These are phyloP conservation scores for Cyaniris semiargus DNA, from an alignment of 2,888 invertebrate species.

Conservation along the genomic window DNA sequence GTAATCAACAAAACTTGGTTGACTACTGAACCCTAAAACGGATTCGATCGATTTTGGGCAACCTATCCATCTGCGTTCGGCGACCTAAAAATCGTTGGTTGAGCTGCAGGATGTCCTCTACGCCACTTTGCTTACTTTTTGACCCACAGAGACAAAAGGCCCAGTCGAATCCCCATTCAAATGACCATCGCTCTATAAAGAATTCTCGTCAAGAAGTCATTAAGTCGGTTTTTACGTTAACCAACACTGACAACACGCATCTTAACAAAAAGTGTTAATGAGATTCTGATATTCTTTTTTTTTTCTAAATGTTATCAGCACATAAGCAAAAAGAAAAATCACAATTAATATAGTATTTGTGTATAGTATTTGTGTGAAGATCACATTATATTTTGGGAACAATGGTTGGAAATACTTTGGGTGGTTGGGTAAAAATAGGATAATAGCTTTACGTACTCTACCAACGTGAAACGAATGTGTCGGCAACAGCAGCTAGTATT, in stretches of 20 bases:
- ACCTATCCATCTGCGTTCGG: too few relatives aligned
- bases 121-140: not conserved
- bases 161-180: not conserved
- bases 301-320: not conserved
- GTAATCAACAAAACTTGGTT: too few relatives aligned
- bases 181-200: not conserved
- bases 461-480: not conserved
- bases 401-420: not conserved
- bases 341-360: too few relatives aligned
- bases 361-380: too few relatives aligned
- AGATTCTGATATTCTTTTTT: constrained; percentile 19
- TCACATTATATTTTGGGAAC: not conserved
- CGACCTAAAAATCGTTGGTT: too few relatives aligned
- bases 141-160: not conserved
- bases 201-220: constrained; percentile 21
- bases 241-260: constrained; percentile 1
- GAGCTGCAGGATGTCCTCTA: too few relatives aligned
- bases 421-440: not conserved
- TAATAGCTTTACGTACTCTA: not conserved
- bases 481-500: not conserved
- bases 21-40: too few relatives aligned
- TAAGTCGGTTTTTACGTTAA: not conserved
- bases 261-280: constrained; percentile 20
- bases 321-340: not conserved
- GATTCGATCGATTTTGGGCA: too few relatives aligned